Conservation (phyloP, 2,888 invertebrate genomes). For the Lutraria lutraria region DNA sequence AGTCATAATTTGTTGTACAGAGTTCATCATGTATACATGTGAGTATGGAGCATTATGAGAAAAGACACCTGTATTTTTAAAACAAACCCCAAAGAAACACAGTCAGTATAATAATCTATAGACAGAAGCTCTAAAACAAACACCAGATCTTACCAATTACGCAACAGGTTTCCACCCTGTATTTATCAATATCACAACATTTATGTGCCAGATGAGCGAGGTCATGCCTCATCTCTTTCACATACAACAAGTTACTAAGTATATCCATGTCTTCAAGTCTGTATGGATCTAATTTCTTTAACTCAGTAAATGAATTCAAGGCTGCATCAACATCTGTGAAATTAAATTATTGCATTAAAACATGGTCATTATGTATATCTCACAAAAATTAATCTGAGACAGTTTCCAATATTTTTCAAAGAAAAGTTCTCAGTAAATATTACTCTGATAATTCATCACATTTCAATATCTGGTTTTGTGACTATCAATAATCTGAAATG, state of each 20-base stretch:
- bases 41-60: no score
- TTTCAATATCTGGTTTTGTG: no score
- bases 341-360: background rate
- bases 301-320: constrained; percentile 93
- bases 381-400: background rate
- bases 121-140: no score
- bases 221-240: constrained; percentile 96
- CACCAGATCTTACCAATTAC: constrained; percentile 92
- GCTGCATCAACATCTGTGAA: constrained; percentile 95
- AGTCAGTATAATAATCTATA: no score
- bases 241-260: constrained; percentile 97
- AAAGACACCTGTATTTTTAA: no score
- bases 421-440: no score
- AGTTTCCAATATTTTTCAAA: background rate
- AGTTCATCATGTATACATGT: no score
- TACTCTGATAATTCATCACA: no score
- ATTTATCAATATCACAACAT: constrained; percentile 97
- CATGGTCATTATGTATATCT: background rate
- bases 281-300: constrained; percentile 95
- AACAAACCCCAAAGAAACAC: no score
- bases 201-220: constrained; percentile 97
- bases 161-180: constrained; percentile 98
- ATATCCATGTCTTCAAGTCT: constrained; percentile 98
- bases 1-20: no score
- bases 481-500: no score